A percentile compares a stretch with the other conserved stretches of the same genome.
Conservation (phyloP, 92 coral and sea anemone genomes). For the Heteractis magnifica region DNA sequence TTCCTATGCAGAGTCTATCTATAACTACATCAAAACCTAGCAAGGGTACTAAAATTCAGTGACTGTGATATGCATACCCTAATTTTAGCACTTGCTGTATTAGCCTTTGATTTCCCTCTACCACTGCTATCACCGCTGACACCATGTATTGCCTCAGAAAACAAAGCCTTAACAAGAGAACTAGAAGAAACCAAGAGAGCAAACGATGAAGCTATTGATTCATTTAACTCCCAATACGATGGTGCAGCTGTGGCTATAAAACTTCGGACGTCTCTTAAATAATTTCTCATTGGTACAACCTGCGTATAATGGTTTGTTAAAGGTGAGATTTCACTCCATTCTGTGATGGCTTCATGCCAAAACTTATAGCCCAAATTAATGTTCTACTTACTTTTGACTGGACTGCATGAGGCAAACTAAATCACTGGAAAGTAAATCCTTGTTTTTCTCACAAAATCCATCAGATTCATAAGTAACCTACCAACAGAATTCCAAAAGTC, state of each 20-base stretch:
- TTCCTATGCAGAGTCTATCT: too few species aligned
- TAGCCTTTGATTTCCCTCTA: slow-evolving; percentile 68
- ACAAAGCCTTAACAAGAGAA: slow-evolving; percentile 51
- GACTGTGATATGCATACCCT: slow-evolving; percentile 31
- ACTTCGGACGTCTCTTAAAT: too few species aligned
- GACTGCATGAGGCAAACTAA: slow-evolving; percentile 82
- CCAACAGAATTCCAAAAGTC: background rate
- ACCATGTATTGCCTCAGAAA: slow-evolving; percentile 41
- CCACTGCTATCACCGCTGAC: slow-evolving; percentile 39
- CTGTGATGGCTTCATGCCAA: too few species aligned
- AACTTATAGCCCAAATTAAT: too few species aligned
- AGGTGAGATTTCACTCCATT: too few species aligned
- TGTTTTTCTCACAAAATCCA: slow-evolving; percentile 88
- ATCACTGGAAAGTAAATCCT: slow-evolving; percentile 78
- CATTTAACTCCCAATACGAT: too few species aligned
- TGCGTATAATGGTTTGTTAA: too few species aligned
- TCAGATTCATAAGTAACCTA: slow-evolving; percentile 60
- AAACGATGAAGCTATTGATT: too few species aligned
- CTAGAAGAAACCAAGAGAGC: background rate
- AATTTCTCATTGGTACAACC: too few species aligned
- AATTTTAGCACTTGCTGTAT: slow-evolving; percentile 81
- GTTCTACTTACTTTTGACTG: slow-evolving; percentile 57
- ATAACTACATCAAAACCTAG: too few species aligned
- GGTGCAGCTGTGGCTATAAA: background rate
- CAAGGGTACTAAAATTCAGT: too few species aligned